These are phyloP conservation scores for Lampropteryx suffumata DNA, from an alignment of 2,888 invertebrate genomes.

Conservation along the genomic window DNA sequence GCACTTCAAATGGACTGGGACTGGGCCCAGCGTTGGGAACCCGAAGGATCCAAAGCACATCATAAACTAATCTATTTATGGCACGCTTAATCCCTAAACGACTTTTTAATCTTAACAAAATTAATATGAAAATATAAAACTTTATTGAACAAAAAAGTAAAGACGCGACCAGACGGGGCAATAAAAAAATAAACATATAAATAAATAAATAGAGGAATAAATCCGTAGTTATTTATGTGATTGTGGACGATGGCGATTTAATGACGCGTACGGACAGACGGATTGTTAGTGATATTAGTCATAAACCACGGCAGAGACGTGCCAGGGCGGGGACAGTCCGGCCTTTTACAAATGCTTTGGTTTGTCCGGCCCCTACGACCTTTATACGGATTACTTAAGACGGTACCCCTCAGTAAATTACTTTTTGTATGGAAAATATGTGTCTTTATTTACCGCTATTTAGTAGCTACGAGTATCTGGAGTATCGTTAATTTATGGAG, in stretches of 20 bases:
- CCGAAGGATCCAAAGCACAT: constrained; percentile 1
- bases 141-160: constrained; percentile 38
- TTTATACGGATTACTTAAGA: too few relatives aligned
- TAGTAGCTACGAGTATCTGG: too few relatives aligned
- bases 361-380: too few relatives aligned
- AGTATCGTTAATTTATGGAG: too few relatives aligned
- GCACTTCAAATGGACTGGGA: too few relatives aligned
- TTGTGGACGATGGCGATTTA: constrained; percentile 61
- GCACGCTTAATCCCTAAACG: constrained; percentile 34
- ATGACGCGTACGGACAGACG: constrained; percentile 56
- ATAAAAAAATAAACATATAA: constrained; percentile 59
- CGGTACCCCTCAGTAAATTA: too few relatives aligned
- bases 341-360: background rate
- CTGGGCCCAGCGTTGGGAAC: too few relatives aligned
- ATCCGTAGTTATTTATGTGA: constrained; percentile 66
- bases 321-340: constrained; percentile 16
- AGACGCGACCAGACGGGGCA: constrained; percentile 34
- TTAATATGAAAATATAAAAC: constrained; percentile 38
- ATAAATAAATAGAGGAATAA: constrained; percentile 64
- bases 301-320: constrained; percentile 35
- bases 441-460: too few relatives aligned
- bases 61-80: constrained; percentile 33
- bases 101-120: constrained; percentile 38
- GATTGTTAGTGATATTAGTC: constrained; percentile 56
- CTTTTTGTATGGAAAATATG: too few relatives aligned